Conservation (phyloP, 2,113 vertebrate species). For the Cinclus mexicanus region DNA sequence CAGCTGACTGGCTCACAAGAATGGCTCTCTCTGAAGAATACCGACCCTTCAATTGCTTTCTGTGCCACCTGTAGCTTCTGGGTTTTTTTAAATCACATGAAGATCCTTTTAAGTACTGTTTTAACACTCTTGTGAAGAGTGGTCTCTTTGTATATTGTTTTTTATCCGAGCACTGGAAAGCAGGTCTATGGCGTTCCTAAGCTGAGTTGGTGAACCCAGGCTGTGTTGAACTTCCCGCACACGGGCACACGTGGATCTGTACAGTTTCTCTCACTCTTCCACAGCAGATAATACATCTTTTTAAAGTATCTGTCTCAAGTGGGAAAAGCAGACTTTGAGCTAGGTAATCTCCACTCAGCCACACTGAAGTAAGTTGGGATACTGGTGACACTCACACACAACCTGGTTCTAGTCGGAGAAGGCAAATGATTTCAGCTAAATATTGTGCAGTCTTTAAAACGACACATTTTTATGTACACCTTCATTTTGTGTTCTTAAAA, state of each 20-base stretch:
- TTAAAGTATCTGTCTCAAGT: slow-evolving; percentile 53
- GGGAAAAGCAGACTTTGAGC: slow-evolving; percentile 47
- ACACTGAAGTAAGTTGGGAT: slow-evolving; percentile 32
- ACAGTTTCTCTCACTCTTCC: slow-evolving; percentile 58
- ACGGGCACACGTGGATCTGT: slow-evolving; percentile 34
- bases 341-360: slow-evolving; percentile 40
- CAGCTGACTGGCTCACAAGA: slow-evolving; percentile 75
- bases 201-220: slow-evolving; percentile 51
- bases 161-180: slow-evolving; percentile 90
- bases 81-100: slow-evolving; percentile 70
- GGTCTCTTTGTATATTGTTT: slow-evolving; percentile 70
- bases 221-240: slow-evolving; percentile 37
- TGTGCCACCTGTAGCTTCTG: slow-evolving; percentile 83
- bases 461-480: slow-evolving; percentile 47
- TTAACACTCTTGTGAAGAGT: slow-evolving; percentile 70
- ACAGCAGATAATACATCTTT: slow-evolving; percentile 31
- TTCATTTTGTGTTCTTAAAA: slow-evolving; percentile 62
- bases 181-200: slow-evolving; percentile 67
- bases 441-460: slow-evolving; percentile 24
- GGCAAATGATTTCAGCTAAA: slow-evolving; percentile 67
- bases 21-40: slow-evolving; percentile 66
- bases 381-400: slow-evolving; percentile 17
- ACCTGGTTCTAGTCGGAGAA: slow-evolving; percentile 62
- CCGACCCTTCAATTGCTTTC: slow-evolving; percentile 69
- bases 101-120: slow-evolving; percentile 75